A percentile compares a stretch with the other conserved stretches of the same genome.
phyloP scores from a whole-genome alignment of 2,797 vertebrate genomes.

The Rhynchonycteris naso region DNA sequence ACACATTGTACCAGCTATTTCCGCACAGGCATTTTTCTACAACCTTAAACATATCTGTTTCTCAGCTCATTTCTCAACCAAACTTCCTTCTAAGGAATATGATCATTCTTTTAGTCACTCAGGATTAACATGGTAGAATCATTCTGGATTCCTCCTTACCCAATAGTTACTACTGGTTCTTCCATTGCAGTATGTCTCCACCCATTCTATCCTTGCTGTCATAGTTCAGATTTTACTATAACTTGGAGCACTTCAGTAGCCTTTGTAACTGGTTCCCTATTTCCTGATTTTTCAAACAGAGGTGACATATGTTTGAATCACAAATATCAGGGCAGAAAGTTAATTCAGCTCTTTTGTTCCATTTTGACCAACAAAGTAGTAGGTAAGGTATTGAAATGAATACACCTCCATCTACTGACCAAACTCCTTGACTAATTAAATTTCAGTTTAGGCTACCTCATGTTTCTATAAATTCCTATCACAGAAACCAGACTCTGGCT shows the following conservation, averaged over 20 bases:
- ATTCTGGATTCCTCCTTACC: background rate
- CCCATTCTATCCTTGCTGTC: background rate
- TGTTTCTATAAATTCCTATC: background rate
- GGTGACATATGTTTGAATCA: background rate
- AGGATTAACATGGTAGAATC: background rate
- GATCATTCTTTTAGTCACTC: conserved; percentile 32
- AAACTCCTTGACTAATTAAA: background rate
- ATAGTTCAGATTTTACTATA: background rate
- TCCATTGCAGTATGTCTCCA: accelerated
- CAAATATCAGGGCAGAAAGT: background rate
- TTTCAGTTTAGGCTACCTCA: background rate
- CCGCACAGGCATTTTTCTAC: background rate
- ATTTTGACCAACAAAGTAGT: background rate
- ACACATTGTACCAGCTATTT: background rate
- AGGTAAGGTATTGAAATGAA: background rate
- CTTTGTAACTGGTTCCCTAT: background rate
- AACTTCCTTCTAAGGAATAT: background rate
- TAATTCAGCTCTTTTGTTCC: background rate
- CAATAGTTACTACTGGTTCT: background rate
- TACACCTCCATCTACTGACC: accelerated
- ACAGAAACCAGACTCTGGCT: background rate
- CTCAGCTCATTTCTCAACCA: conserved; percentile 49
- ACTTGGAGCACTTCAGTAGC: background rate
- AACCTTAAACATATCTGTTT: conserved; percentile 18
- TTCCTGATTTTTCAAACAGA: background rate